Evolutionary conservation across 2,113 vertebrate genomes (phyloP).

Genomic region (Haemorhous mexicanus): DNA sequence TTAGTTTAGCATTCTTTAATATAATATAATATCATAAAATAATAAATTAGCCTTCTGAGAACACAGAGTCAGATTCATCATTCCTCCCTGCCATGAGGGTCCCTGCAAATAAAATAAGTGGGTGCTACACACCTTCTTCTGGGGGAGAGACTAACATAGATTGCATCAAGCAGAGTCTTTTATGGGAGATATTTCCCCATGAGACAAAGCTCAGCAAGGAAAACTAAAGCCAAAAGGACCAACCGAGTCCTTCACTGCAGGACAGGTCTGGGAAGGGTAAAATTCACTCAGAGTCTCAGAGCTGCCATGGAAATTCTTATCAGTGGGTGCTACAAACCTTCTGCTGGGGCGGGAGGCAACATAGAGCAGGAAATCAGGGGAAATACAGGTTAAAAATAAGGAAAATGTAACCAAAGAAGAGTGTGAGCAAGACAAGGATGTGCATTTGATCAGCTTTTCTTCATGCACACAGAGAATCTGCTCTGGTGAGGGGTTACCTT

Average conservation of each 20-base stretch:
- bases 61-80: too few relatives aligned
- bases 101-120: too few relatives aligned
- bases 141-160: not conserved
- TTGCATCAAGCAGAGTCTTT: slow-evolving; percentile 7
- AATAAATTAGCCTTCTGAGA: too few relatives aligned
- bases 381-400: not conserved
- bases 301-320: too few relatives aligned
- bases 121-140: too few relatives aligned
- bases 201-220: not conserved
- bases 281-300: too few relatives aligned
- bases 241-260: not conserved
- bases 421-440: not conserved
- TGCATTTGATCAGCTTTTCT: not conserved
- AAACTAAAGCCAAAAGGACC: not conserved
- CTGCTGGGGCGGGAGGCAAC: too few relatives aligned
- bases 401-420: not conserved
- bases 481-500: not conserved
- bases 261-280: not conserved
- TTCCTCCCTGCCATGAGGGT: too few relatives aligned
- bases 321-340: too few relatives aligned
- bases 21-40: too few relatives aligned
- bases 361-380: not conserved
- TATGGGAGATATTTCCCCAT: not conserved
- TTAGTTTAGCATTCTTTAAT: too few relatives aligned
- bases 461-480: not conserved